A percentile compares a stretch with the other conserved stretches of the same genome.
Evolutionary conservation across 37 sponge, comb jelly and placozoan species (phyloP).

Genomic region (Petrosia ficiformis): DNA sequence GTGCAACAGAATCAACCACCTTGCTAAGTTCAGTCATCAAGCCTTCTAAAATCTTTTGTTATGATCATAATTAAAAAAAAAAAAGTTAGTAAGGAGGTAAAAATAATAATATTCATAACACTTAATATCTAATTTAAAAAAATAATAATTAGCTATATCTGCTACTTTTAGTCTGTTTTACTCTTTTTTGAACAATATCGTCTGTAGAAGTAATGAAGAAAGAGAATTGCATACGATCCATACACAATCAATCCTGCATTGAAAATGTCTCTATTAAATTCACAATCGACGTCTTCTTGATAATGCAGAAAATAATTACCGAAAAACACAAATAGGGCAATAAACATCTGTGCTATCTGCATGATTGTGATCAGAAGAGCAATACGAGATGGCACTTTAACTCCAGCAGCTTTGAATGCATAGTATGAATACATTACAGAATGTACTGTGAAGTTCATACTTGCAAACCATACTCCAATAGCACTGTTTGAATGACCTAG

Average conservation of each 20-base stretch:
- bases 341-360: conserved; percentile 69
- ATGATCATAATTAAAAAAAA: no score
- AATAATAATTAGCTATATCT: no score
- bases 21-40: no score
- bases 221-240: conserved; percentile 63
- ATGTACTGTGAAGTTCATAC: conserved; percentile 69
- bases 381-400: conserved; percentile 24
- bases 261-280: not conserved
- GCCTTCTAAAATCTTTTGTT: no score
- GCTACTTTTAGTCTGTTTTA: no score
- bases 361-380: conserved; percentile 50
- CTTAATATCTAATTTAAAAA: no score
- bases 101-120: no score
- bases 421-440: conserved; percentile 83
- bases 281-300: conserved; percentile 5
- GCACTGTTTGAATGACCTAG: not conserved
- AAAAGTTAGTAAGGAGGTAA: no score
- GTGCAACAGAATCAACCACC: no score
- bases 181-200: no score
- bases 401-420: conserved; percentile 49
- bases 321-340: conserved; percentile 27
- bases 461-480: conserved; percentile 44
- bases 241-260: conserved; percentile 49
- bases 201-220: conserved; percentile 67
- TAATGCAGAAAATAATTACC: not conserved